A percentile compares a stretch with the other conserved stretches of the same genome.
Conservation (phyloP, 2,888 invertebrate species). For the Drosophila kuntzei region DNA sequence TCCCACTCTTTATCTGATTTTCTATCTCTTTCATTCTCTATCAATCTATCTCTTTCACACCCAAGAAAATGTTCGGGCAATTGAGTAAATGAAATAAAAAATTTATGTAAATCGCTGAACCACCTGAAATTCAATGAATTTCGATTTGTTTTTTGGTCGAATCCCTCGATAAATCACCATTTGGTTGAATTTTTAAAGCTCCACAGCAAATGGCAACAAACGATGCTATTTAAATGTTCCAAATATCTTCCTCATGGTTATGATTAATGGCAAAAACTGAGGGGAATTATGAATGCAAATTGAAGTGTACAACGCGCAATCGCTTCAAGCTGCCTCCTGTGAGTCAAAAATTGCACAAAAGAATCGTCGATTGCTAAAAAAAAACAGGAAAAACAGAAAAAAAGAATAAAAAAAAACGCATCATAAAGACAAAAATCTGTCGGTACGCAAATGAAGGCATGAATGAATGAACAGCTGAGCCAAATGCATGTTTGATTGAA, state of each 20-base stretch:
- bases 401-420: constrained; percentile 11
- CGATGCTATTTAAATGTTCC: constrained; percentile 45
- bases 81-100: constrained; percentile 68
- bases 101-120: constrained; percentile 66
- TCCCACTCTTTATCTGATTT: neutral
- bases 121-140: constrained; percentile 67
- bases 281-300: constrained; percentile 13
- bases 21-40: neutral
- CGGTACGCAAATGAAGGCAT: constrained; percentile 59
- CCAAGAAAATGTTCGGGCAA: constrained; percentile 9
- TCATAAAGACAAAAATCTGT: constrained; percentile 59
- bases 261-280: constrained; percentile 39
- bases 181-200: constrained; percentile 41
- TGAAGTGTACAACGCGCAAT: constrained; percentile 25
- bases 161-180: constrained; percentile 56
- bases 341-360: constrained; percentile 57
- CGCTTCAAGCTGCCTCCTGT: constrained; percentile 42
- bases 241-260: constrained; percentile 37
- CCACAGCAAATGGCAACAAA: neutral
- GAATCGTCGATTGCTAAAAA: constrained; percentile 40
- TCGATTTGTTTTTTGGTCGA: constrained; percentile 45
- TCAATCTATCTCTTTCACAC: constrained; percentile 13
- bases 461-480: constrained; percentile 63
- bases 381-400: constrained; percentile 7
- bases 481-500: constrained; percentile 74